These are phyloP conservation scores for Galerucella calmariensis DNA, from an alignment of 2,888 invertebrate species.

Conservation along the genomic window DNA sequence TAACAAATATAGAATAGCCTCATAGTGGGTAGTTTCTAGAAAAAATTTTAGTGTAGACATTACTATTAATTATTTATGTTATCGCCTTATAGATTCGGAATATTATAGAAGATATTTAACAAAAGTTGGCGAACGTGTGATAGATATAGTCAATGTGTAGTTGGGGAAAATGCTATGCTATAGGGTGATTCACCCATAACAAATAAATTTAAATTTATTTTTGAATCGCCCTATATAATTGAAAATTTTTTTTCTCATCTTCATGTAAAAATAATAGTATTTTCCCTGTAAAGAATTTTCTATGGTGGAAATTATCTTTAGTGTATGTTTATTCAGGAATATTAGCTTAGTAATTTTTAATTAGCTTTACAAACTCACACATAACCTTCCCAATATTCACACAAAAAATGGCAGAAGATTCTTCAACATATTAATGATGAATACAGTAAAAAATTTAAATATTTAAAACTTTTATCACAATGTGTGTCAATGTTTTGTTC, in stretches of 20 bases:
- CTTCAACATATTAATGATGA: not conserved
- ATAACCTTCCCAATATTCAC: not conserved
- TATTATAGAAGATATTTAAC: slow-evolving; percentile 41
- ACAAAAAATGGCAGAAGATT: not conserved
- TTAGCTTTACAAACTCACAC: not conserved
- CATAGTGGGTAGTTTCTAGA: slow-evolving; percentile 47
- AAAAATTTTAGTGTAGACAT: slow-evolving; percentile 41
- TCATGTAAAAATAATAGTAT: not conserved
- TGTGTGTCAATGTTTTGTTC: no score
- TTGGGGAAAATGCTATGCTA: slow-evolving; percentile 38
- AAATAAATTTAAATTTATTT: not conserved
- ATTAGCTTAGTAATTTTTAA: not conserved
- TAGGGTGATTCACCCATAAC: not conserved
- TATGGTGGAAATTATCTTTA: slow-evolving; percentile 12
- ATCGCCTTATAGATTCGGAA: slow-evolving; percentile 38
- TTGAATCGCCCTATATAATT: not conserved
- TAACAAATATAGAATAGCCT: slow-evolving; percentile 44
- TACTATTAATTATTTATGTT: slow-evolving; percentile 36
- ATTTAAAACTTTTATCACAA: no score
- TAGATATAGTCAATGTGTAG: slow-evolving; percentile 52
- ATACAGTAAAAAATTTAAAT: not conserved
- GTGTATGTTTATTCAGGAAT: slow-evolving; percentile 6
- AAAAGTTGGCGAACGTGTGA: slow-evolving; percentile 43
- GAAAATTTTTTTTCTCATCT: not conserved
- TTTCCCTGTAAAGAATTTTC: not conserved